Conservation (phyloP, 2,797 vertebrate species). For the Pempheris klunzingeri region DNA sequence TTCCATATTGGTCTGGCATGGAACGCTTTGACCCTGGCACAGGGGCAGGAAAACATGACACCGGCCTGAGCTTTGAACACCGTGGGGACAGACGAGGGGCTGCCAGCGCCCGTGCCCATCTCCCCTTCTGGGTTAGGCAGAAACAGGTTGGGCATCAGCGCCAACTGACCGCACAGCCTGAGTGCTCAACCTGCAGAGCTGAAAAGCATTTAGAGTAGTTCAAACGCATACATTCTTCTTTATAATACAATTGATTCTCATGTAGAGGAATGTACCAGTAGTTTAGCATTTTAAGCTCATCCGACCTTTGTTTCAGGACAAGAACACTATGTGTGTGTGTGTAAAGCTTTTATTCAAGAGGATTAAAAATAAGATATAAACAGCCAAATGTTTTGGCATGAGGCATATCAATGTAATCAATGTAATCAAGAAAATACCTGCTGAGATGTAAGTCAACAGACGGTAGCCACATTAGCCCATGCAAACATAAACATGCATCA, state of each 20-base stretch:
- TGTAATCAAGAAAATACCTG: background rate
- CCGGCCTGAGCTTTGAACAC: constrained; percentile 68
- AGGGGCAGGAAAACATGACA: constrained; percentile 84
- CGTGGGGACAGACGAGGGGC: constrained; percentile 55
- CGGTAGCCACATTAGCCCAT: no score
- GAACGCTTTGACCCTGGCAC: constrained; percentile 80
- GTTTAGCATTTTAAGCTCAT: background rate
- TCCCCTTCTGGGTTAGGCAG: constrained; percentile 4
- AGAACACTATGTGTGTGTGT: no score
- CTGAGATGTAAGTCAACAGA: background rate
- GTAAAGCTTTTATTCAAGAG: background rate
- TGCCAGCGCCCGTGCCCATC: constrained; percentile 41
- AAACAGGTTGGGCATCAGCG: constrained; percentile 51
- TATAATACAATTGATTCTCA: background rate
- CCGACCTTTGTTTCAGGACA: background rate
- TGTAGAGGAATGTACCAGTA: background rate
- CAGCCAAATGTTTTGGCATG: no score
- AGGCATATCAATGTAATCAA: background rate
- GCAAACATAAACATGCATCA: background rate
- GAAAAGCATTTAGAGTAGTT: background rate
- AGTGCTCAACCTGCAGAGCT: constrained; percentile 44
- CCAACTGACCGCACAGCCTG: constrained; percentile 21
- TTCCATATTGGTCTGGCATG: constrained; percentile 79
- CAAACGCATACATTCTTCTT: background rate
- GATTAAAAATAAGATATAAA: background rate